Percentiles rank a stretch among this genome's conserved stretches.
These are phyloP conservation scores for Hydriomena furcata DNA, from an alignment of 2,888 invertebrate species.

Conservation along the genomic window DNA sequence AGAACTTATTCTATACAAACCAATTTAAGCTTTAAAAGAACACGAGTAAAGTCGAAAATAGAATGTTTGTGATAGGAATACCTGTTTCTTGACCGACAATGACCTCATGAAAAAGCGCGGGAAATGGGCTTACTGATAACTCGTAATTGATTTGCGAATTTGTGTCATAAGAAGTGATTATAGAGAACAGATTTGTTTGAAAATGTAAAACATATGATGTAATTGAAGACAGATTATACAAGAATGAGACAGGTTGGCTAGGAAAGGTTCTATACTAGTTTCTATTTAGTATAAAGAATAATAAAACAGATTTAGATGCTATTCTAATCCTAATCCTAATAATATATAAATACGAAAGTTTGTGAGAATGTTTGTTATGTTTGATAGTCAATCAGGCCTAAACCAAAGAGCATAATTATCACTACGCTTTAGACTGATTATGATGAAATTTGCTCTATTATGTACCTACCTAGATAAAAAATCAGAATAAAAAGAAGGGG, in stretches of 20 bases:
- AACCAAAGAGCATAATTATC: too few relatives aligned
- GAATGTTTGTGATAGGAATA: conserved; percentile 40
- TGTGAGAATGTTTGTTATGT: too few relatives aligned
- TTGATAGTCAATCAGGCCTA: too few relatives aligned
- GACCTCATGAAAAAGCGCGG: conserved; percentile 73
- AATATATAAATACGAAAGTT: too few relatives aligned
- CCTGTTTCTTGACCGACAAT: conserved; percentile 75
- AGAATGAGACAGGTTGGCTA: conserved; percentile 26
- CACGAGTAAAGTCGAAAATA: conserved; percentile 36
- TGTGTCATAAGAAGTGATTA: background rate
- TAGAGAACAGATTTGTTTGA: conserved; percentile 19
- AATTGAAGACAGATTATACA: conserved; percentile 28
- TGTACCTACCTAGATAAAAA: too few relatives aligned
- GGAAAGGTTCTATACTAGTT: conserved; percentile 12
- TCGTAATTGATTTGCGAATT: conserved; percentile 19
- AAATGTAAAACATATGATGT: conserved; percentile 28
- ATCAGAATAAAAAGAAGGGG: too few relatives aligned
- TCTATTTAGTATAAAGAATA: conserved; percentile 7
- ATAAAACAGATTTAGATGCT: background rate
- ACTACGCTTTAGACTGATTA: too few relatives aligned
- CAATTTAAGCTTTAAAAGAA: background rate
- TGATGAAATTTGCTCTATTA: too few relatives aligned
- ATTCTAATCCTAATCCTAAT: too few relatives aligned
- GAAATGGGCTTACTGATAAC: conserved; percentile 48
- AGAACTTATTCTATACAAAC: conserved; percentile 42